Evolutionary conservation across 1,140 invertebrate genomes (phyloP).

Genomic region (Ips typographus): DNA sequence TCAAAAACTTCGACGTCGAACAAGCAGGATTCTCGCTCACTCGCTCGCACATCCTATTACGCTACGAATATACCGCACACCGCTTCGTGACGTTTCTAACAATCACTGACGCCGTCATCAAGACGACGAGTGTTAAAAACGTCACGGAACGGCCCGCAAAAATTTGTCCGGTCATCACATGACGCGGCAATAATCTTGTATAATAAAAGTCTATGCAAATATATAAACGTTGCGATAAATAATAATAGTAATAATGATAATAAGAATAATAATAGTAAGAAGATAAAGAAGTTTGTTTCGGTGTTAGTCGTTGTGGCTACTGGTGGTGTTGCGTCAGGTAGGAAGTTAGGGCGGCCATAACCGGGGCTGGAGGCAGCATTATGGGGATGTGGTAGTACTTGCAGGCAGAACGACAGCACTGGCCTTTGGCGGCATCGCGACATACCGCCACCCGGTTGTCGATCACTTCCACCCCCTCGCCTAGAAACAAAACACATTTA

Average conservation of each 20-base stretch:
- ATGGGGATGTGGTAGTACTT: conserved; percentile 93
- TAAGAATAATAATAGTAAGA: too few species aligned
- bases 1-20: too few species aligned
- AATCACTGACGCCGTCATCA: too few species aligned
- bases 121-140: too few species aligned
- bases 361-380: conserved; percentile 72
- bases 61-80: too few species aligned
- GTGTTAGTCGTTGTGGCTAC: conserved; percentile 49
- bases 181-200: conserved; percentile 26
- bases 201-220: conserved; percentile 49
- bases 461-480: conserved; percentile 89
- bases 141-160: too few species aligned
- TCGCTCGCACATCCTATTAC: too few species aligned
- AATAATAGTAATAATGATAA: conserved; percentile 45
- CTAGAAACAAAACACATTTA: conserved; percentile 54
- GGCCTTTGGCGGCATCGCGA: conserved; percentile 88
- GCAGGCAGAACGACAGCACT: conserved; percentile 85
- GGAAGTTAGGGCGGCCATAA: conserved; percentile 59
- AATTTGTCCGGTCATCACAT: neutral
- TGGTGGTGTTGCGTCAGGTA: conserved; percentile 51
- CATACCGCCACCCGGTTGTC: conserved; percentile 92
- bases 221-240: conserved; percentile 50
- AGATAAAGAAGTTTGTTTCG: conserved; percentile 37
- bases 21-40: too few species aligned
- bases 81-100: too few species aligned